phyloP scores from a whole-genome alignment of 2,797 vertebrate genomes.

The Salarias fasciatus region DNA sequence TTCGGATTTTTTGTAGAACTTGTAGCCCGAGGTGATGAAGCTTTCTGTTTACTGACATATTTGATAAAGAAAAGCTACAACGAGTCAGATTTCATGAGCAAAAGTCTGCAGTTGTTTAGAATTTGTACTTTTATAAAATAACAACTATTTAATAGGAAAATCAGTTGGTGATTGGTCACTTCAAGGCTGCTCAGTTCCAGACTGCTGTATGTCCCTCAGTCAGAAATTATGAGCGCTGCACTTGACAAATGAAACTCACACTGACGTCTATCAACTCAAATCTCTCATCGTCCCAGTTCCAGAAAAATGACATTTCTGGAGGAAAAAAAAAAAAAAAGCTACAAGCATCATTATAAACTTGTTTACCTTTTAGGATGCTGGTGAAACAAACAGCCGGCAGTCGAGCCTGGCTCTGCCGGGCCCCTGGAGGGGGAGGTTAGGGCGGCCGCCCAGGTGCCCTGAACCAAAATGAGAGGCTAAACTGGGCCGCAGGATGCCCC shows the following conservation, averaged over 20 bases:
- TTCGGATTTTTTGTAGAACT: background rate
- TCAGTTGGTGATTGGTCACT: background rate
- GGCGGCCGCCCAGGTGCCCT: constrained; percentile 68
- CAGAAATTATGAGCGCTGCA: too few species aligned
- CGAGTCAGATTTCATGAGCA: background rate
- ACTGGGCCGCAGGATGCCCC: constrained; percentile 66
- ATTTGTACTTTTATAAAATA: background rate
- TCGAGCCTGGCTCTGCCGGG: constrained; percentile 7
- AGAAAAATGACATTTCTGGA: background rate
- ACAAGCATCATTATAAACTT: constrained; percentile 12
- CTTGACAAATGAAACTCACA: constrained; percentile 1
- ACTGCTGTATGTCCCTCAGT: background rate
- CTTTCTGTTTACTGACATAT: background rate
- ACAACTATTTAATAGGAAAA: background rate
- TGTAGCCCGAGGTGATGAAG: background rate
- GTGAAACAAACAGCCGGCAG: constrained; percentile 44
- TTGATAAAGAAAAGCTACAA: background rate
- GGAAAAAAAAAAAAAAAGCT: constrained; percentile 14
- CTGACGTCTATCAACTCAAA: constrained; percentile 46
- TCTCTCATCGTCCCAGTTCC: background rate
- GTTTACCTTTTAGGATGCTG: constrained; percentile 51
- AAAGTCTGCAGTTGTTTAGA: background rate
- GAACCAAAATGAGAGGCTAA: constrained; percentile 74
- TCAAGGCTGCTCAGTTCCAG: background rate
- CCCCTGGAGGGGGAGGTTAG: constrained; percentile 31